These are phyloP conservation scores for Eilema sororculum DNA, from an alignment of 2,888 invertebrate genomes.

Conservation along the genomic window DNA sequence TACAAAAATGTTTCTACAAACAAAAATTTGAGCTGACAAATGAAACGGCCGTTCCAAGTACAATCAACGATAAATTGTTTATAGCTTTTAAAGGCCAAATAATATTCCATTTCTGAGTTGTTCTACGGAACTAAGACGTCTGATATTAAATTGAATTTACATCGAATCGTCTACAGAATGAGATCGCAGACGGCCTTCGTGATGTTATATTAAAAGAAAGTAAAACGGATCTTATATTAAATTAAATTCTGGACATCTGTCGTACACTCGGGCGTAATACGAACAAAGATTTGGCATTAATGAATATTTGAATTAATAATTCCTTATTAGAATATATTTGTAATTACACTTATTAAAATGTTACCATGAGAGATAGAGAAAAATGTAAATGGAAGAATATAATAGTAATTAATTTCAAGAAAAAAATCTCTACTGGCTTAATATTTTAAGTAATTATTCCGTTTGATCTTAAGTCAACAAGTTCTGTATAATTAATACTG, in stretches of 20 bases:
- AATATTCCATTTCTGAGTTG: conserved; percentile 58
- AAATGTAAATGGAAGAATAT: neutral
- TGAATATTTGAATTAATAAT: conserved; percentile 75
- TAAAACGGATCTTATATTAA: conserved; percentile 74
- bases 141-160: conserved; percentile 72
- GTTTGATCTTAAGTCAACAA: too few species aligned
- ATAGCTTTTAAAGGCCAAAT: conserved; percentile 56
- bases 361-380: conserved; percentile 13
- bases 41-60: conserved; percentile 20
- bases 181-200: conserved; percentile 59
- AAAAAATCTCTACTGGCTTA: neutral
- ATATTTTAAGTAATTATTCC: too few species aligned
- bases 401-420: neutral
- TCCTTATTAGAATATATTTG: conserved; percentile 56
- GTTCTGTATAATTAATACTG: too few species aligned
- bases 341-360: conserved; percentile 45
- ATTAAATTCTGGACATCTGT: conserved; percentile 83
- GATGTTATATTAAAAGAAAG: conserved; percentile 79
- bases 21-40: conserved; percentile 31
- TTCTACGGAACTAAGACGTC: conserved; percentile 55
- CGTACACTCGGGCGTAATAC: conserved; percentile 69
- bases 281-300: conserved; percentile 72
- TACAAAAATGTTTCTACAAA: conserved; percentile 14
- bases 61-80: conserved; percentile 59
- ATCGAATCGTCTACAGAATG: conserved; percentile 66